These are phyloP conservation scores for Epirrhoe tristata DNA, from an alignment of 2,888 invertebrate species.

Conservation along the genomic window DNA sequence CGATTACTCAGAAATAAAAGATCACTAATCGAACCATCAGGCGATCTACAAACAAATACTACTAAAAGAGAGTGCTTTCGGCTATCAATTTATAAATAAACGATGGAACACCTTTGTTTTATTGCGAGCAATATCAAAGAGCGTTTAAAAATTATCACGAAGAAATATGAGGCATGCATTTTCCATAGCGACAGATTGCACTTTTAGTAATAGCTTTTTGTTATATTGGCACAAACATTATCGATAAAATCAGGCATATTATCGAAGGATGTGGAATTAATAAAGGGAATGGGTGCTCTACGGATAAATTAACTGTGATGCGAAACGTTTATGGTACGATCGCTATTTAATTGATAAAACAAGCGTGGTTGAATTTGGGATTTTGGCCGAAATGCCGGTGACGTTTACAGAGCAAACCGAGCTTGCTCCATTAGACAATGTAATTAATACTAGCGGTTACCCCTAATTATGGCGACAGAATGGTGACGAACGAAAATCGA, in stretches of 20 bases:
- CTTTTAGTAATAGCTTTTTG: conserved; percentile 60
- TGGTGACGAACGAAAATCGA: conserved; percentile 69
- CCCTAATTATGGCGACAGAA: conserved; percentile 77
- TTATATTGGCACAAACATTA: conserved; percentile 31
- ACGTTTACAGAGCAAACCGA: conserved; percentile 67
- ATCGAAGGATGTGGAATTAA: conserved; percentile 17
- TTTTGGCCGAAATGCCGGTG: conserved; percentile 50
- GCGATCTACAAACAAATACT: conserved; percentile 56
- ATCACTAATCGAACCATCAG: conserved; percentile 61
- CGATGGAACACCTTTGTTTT: conserved; percentile 52
- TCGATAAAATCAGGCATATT: conserved; percentile 27
- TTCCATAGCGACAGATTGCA: conserved; percentile 63
- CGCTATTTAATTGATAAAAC: conserved; percentile 28
- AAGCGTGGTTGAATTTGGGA: conserved; percentile 26
- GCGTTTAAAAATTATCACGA: conserved; percentile 59
- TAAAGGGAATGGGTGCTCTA: conserved; percentile 9
- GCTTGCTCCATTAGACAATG: conserved; percentile 80
- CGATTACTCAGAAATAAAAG: conserved; percentile 69
- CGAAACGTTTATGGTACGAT: conserved; percentile 12
- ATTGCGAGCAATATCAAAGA: conserved; percentile 59
- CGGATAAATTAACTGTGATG: conserved; percentile 9
- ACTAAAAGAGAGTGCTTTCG: conserved; percentile 63
- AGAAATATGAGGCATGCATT: conserved; percentile 47
- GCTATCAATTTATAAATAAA: conserved; percentile 60
- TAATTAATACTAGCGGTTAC: conserved; percentile 81